phyloP scores from a whole-genome alignment of 2,113 vertebrate species.

The Zosterops lateralis region DNA sequence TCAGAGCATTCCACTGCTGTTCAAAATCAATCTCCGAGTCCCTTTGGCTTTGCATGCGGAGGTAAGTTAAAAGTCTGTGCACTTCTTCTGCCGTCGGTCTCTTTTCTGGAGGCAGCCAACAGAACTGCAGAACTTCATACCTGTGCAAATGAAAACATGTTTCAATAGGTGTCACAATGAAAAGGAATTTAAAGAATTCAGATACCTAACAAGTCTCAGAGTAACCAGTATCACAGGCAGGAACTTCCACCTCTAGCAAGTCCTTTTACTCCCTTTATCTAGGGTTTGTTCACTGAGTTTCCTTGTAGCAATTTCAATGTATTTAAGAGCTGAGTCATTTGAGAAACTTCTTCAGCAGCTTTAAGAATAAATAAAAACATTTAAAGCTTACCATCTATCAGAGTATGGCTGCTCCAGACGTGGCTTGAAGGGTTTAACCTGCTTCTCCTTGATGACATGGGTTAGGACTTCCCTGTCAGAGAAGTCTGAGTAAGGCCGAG shows the following conservation, averaged over 20 bases:
- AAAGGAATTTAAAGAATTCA: background rate
- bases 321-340: background rate
- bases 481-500: conserved; percentile 86
- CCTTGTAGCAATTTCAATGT: background rate
- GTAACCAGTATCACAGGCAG: background rate
- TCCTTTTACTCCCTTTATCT: background rate
- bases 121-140: conserved; percentile 95
- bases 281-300: background rate
- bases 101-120: conserved; percentile 90
- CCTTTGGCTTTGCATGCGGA: conserved; percentile 94
- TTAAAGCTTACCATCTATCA: conserved; percentile 84
- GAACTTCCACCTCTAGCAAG: background rate
- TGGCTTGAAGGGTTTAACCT: conserved; percentile 86
- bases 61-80: conserved; percentile 89
- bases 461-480: conserved; percentile 81
- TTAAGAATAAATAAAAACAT: conserved; percentile 44
- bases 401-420: conserved; percentile 81
- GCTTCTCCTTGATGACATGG: conserved; percentile 82
- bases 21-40: conserved; percentile 90
- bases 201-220: background rate
- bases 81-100: conserved; percentile 92
- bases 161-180: background rate
- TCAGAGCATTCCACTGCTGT: conserved; percentile 93
- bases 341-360: background rate
- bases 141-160: conserved; percentile 57